Conservation (phyloP, 2,888 invertebrate species). For the Heliconius ismenius region DNA sequence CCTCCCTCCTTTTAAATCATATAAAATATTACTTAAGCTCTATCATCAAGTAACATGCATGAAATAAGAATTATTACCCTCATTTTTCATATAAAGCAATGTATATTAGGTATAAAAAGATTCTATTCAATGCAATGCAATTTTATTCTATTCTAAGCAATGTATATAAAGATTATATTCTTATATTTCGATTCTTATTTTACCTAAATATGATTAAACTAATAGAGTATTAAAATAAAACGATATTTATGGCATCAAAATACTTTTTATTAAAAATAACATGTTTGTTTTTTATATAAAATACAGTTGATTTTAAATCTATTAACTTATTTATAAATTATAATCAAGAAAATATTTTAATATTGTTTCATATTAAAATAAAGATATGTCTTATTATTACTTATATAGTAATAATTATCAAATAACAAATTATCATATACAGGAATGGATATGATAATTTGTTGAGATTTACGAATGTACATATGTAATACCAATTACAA, state of each 20-base stretch:
- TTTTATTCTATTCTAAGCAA: no score
- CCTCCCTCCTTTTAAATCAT: no score
- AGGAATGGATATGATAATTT: slow-evolving; percentile 18
- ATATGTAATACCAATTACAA: no score
- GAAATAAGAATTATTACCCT: no score
- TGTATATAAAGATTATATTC: background rate
- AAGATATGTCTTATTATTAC: background rate
- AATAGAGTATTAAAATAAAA: slow-evolving; percentile 9
- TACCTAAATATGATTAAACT: no score
- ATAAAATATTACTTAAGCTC: no score
- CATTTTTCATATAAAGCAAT: no score
- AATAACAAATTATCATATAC: background rate
- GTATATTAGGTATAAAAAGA: no score
- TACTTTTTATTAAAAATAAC: slow-evolving; percentile 24
- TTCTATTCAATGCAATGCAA: background rate
- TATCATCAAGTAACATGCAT: no score
- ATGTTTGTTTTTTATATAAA: background rate
- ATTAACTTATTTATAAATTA: background rate
- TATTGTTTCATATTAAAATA: slow-evolving; percentile 4
- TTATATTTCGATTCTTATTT: background rate
- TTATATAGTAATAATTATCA: background rate
- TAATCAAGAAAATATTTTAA: background rate
- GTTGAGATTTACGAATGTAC: background rate
- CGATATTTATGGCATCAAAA: slow-evolving; percentile 33
- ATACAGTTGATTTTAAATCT: slow-evolving; percentile 6